Conservation (phyloP, 2,888 invertebrate genomes). For the Acleris cristana region DNA sequence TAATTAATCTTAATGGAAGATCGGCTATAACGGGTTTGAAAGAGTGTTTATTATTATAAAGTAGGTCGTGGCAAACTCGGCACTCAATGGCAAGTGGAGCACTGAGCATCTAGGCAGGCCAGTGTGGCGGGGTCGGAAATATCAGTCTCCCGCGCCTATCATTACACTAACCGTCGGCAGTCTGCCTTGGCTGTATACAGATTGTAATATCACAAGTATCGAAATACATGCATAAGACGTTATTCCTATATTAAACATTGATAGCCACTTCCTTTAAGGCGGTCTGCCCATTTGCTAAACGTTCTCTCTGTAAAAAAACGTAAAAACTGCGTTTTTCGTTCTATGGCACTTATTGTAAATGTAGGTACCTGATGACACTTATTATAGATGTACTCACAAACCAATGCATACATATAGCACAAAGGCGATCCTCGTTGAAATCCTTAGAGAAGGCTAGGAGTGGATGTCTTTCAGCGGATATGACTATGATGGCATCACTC, state of each 20-base stretch:
- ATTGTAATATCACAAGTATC: background rate
- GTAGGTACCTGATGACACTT: too few relatives aligned
- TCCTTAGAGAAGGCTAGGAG: too few relatives aligned
- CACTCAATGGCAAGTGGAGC: slow-evolving; percentile 37
- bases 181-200: slow-evolving; percentile 4
- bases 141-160: slow-evolving; percentile 52
- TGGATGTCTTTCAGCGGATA: too few relatives aligned
- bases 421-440: too few relatives aligned
- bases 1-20: slow-evolving; percentile 43
- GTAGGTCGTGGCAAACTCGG: slow-evolving; percentile 48
- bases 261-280: background rate
- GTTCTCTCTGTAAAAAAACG: too few relatives aligned
- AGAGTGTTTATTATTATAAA: slow-evolving; percentile 53
- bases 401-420: too few relatives aligned
- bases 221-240: background rate
- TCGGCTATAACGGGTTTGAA: slow-evolving; percentile 39
- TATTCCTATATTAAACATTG: background rate
- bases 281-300: too few relatives aligned
- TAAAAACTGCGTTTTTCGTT: too few relatives aligned
- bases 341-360: too few relatives aligned
- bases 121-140: slow-evolving; percentile 48
- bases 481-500: too few relatives aligned
- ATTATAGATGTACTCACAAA: too few relatives aligned
- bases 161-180: slow-evolving; percentile 16
- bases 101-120: slow-evolving; percentile 24